Evolutionary conservation across 2,888 invertebrate species (phyloP).

Genomic region (Drosophila niveifrons): DNA sequence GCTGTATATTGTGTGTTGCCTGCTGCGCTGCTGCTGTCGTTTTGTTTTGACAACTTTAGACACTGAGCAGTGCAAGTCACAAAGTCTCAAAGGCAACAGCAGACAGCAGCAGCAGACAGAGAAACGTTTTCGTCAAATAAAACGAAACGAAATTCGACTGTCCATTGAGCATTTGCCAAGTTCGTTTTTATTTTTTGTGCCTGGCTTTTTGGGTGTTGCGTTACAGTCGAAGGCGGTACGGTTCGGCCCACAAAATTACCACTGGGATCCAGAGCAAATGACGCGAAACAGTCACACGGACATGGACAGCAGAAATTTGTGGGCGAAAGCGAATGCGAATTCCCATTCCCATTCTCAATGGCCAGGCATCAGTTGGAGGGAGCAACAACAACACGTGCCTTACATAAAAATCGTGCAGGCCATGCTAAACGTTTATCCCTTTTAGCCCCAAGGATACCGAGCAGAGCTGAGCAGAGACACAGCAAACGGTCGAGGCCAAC

Average conservation of each 20-base stretch:
- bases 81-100: constrained; percentile 40
- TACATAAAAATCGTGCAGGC: constrained; percentile 75
- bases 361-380: constrained; percentile 11
- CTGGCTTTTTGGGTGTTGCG: constrained; percentile 36
- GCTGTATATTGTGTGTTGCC: constrained; percentile 56
- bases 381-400: constrained; percentile 58
- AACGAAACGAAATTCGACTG: constrained; percentile 61
- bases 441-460: constrained; percentile 72
- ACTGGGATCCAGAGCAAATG: constrained; percentile 79
- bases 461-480: constrained; percentile 1
- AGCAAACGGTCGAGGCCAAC: constrained; percentile 41
- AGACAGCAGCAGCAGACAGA: constrained; percentile 1
- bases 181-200: not conserved
- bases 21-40: constrained; percentile 41
- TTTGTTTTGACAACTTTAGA: constrained; percentile 70
- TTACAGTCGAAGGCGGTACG: constrained; percentile 38
- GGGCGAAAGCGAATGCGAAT: constrained; percentile 6
- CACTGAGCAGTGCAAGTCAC: constrained; percentile 37
- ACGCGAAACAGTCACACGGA: constrained; percentile 81
- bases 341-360: not conserved
- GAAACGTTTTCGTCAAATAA: constrained; percentile 67
- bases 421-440: constrained; percentile 84
- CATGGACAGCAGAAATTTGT: constrained; percentile 51
- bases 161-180: not conserved
- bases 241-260: constrained; percentile 77